Conservation (phyloP, 2,888 invertebrate species). For the Petrolisthes cinctipes region DNA sequence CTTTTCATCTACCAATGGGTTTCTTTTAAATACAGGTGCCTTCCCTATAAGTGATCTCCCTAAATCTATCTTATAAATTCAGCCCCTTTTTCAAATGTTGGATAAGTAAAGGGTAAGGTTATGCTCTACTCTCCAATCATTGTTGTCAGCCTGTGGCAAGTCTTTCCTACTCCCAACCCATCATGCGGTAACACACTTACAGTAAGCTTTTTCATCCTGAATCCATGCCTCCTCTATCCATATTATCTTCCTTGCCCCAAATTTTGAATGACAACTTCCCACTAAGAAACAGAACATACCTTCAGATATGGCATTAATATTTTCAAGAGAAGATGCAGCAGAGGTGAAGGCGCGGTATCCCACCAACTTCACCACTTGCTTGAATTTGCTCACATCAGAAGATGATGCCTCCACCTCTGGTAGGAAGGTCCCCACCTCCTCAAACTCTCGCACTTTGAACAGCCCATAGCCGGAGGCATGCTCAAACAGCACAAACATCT, state of each 20-base stretch:
- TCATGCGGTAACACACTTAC: background rate
- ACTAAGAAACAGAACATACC: constrained; percentile 70
- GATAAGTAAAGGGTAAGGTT: no score
- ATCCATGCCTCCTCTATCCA: background rate
- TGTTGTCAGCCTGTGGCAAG: no score
- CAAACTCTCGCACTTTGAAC: constrained; percentile 93
- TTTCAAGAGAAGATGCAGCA: constrained; percentile 92
- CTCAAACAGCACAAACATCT: constrained; percentile 79
- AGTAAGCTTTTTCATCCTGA: background rate
- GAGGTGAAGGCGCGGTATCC: constrained; percentile 95
- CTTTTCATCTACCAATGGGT: no score
- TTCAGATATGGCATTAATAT: constrained; percentile 95
- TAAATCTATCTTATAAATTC: no score
- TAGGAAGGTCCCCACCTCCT: constrained; percentile 90
- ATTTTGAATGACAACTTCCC: no score
- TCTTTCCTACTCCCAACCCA: no score
- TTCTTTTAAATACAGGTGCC: no score
- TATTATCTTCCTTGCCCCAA: background rate
- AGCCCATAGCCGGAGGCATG: constrained; percentile 97
- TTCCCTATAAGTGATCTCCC: no score
- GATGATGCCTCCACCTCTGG: constrained; percentile 91
- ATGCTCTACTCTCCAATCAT: no score
- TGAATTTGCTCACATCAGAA: constrained; percentile 87
- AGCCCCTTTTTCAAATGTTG: no score
- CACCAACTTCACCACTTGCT: constrained; percentile 87